These are phyloP conservation scores for Tachysurus fulvidraco DNA, from an alignment of 2,113 vertebrate genomes.

Conservation along the genomic window DNA sequence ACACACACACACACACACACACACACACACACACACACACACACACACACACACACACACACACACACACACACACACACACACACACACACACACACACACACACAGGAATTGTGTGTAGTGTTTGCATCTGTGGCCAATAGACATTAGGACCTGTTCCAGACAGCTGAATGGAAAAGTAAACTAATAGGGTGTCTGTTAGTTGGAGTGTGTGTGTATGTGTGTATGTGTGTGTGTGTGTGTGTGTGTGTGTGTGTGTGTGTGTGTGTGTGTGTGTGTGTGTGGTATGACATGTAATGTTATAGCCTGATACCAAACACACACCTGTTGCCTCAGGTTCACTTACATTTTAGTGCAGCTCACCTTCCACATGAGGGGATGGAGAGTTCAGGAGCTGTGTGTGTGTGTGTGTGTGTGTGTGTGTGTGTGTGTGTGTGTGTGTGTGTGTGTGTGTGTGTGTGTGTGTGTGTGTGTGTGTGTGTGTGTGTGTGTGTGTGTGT, in stretches of 20 bases:
- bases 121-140: conserved; percentile 25
- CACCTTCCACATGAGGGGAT: conserved; percentile 58
- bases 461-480: conserved; percentile 32
- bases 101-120: conserved; percentile 7
- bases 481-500: conserved; percentile 27
- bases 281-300: conserved; percentile 60
- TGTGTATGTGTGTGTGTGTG: neutral
- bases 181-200: conserved; percentile 32
- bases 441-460: conserved; percentile 29
- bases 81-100: conserved; percentile 44
- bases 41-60: conserved; percentile 40
- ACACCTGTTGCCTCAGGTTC: conserved; percentile 69
- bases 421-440: conserved; percentile 20
- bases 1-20: conserved; percentile 33
- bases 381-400: conserved; percentile 13
- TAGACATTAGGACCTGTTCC: conserved; percentile 23
- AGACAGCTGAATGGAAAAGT: conserved; percentile 32
- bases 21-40: conserved; percentile 34
- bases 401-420: conserved; percentile 33
- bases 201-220: conserved; percentile 28
- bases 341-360: conserved; percentile 74
- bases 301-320: conserved; percentile 65
- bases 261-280: conserved; percentile 10
- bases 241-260: conserved; percentile 30
- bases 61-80: conserved; percentile 44